Evolutionary conservation across 1,140 invertebrate species (phyloP).

Genomic region (Campodea augens): DNA sequence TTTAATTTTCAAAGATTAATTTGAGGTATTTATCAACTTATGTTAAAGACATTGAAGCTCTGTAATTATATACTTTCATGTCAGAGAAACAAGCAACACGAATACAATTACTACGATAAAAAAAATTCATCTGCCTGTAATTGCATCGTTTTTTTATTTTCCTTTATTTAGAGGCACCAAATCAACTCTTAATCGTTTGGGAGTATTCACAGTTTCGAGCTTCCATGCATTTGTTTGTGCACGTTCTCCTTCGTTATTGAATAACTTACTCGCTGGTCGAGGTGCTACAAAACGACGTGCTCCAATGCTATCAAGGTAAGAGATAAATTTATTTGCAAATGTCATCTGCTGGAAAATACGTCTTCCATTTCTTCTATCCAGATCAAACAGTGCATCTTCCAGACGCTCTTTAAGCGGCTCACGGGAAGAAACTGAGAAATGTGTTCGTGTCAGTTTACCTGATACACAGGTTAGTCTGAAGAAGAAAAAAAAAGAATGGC

Average conservation of each 20-base stretch:
- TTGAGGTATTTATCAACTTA: too few relatives aligned
- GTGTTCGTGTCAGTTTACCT: slow-evolving; percentile 72
- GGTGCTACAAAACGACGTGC: slow-evolving; percentile 70
- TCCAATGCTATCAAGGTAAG: too few relatives aligned
- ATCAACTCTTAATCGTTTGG: slow-evolving; percentile 79
- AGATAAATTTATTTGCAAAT: too few relatives aligned
- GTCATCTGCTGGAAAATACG: slow-evolving; percentile 13
- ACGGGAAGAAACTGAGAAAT: slow-evolving; percentile 62
- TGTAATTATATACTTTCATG: too few relatives aligned
- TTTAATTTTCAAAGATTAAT: too few relatives aligned
- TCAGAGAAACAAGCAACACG: too few relatives aligned
- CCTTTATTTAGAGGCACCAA: too few relatives aligned
- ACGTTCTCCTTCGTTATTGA: slow-evolving; percentile 73
- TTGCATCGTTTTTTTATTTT: too few relatives aligned
- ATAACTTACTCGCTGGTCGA: slow-evolving; percentile 74
- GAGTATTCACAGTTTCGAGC: slow-evolving; percentile 92
- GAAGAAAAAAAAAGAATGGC: not conserved
- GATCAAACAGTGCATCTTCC: slow-evolving; percentile 56
- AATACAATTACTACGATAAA: too few relatives aligned
- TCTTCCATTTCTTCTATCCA: slow-evolving; percentile 57
- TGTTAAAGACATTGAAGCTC: too few relatives aligned
- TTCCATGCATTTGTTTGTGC: slow-evolving; percentile 96
- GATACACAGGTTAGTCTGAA: slow-evolving; percentile 45
- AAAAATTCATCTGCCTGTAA: too few relatives aligned
- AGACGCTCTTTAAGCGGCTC: slow-evolving; percentile 43